Conservation (phyloP, 64 coral and sea anemone species). For the Montipora efflorescens region DNA sequence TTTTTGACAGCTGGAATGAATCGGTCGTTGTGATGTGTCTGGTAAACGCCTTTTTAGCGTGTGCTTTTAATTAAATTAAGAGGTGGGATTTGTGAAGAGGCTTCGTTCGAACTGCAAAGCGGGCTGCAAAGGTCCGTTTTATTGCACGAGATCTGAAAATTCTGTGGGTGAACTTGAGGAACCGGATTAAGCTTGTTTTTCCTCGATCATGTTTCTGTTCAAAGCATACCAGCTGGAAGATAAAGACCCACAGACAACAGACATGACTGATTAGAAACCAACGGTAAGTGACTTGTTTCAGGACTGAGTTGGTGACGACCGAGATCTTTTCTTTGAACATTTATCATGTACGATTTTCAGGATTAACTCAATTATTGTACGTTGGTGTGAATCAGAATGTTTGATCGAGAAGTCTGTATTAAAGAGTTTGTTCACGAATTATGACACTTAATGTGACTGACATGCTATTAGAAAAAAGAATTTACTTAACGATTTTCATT, state of each 20-base stretch:
- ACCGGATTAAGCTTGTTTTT: neutral
- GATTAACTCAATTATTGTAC: too few species aligned
- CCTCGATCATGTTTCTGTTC: conserved; percentile 12
- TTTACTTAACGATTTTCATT: too few species aligned
- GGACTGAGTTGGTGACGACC: neutral
- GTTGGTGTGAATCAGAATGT: too few species aligned
- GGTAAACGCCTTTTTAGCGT: neutral
- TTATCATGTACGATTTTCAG: too few species aligned
- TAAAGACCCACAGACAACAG: neutral
- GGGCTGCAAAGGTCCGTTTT: too few species aligned
- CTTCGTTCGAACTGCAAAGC: too few species aligned
- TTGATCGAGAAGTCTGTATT: too few species aligned
- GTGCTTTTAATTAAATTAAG: neutral
- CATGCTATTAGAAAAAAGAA: too few species aligned
- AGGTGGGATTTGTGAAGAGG: neutral
- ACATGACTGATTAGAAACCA: neutral
- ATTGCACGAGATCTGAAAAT: neutral
- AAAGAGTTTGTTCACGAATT: too few species aligned
- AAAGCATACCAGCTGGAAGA: neutral
- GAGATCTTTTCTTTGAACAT: too few species aligned
- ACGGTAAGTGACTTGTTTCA: neutral
- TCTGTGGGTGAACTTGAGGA: neutral
- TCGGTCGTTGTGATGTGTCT: conserved; percentile 14
- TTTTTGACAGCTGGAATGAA: conserved; percentile 45
- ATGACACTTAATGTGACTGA: too few species aligned